Evolutionary conservation across 2,888 invertebrate genomes (phyloP), one percentile per base, ranked within the genome.

Genomic region (Macrophya annulata): DNA sequence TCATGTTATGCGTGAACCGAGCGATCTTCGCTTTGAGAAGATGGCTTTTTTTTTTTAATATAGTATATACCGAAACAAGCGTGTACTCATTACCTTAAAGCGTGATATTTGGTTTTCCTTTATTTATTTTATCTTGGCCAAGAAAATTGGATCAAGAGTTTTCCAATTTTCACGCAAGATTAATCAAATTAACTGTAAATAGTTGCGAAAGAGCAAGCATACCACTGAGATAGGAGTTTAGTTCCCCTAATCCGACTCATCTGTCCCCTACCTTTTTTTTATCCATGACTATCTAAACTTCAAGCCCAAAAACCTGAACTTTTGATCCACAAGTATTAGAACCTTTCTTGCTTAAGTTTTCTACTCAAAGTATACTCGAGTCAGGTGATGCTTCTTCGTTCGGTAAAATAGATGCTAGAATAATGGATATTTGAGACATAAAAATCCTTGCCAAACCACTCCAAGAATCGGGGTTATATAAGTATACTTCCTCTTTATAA

Each of bases 151-250:
- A 68, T 37, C 83, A 25, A 83, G 83, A 83, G 83, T 83, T 83
- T 83, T 65, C 65, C 65, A 83, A 83, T 83, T 71, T 48, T 68
- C 65, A 71, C 25, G 68, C 48, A 37, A 83, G 48, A 83, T 71
- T 83, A 68, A 71, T 83, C 71, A 83, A 83, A 83, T 65, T 37
- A 83, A 68, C 31, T 31, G 40, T 45, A 83, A 68, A 71, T 51
- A 68, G 83, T 71, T 68, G 48, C 37, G 25, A 40, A 81, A 81
- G 43, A 62, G 43, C 43, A 62, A 43, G 81, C 81, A 40, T 37
- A 21, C 62, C 51, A 43, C 40, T 15, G 10, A 37, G 81, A 77
- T 55, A 55, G 55, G 55, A 77, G 77, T 77, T 77, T 77, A 51
- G 77, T 55, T 48, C 17, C 43, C 4, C 15, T 81, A 81, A 59